Percentiles rank a stretch among this genome's conserved stretches.
phyloP scores from a whole-genome alignment of 2,888 invertebrate genomes.

The Agrochola litura region DNA sequence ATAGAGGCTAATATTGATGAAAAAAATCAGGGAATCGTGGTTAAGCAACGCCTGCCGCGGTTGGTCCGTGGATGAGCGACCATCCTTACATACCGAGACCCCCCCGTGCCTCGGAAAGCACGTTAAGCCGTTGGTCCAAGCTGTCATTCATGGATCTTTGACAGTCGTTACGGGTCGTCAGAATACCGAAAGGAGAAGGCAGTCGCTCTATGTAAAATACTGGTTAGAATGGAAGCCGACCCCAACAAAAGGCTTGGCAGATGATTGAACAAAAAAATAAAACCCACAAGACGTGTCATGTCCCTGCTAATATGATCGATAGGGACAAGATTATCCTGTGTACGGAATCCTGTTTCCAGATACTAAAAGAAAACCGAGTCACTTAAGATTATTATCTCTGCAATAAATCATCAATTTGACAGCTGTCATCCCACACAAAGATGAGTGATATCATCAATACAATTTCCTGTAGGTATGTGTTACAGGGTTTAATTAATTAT shows the following conservation, averaged over 20 bases:
- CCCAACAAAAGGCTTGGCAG: too few species aligned
- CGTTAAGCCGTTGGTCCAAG: too few species aligned
- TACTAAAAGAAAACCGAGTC: conserved; percentile 22
- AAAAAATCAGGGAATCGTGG: not conserved
- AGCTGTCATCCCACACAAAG: conserved; percentile 34
- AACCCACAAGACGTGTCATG: not conserved
- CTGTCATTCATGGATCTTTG: too few species aligned
- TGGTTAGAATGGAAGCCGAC: too few species aligned
- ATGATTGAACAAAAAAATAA: not conserved
- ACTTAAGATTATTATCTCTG: conserved; percentile 34
- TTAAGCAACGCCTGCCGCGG: too few species aligned
- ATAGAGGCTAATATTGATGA: not conserved
- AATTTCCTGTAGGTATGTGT: conserved; percentile 2
- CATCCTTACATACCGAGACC: too few species aligned
- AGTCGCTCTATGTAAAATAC: too few species aligned
- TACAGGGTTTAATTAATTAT: not conserved
- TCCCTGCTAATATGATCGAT: conserved; percentile 34
- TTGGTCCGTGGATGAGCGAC: too few species aligned
- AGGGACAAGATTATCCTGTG: conserved; percentile 3
- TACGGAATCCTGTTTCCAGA: conserved; percentile 16
- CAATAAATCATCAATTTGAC: conserved; percentile 48
- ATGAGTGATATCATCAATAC: conserved; percentile 9
- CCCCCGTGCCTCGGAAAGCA: too few species aligned
- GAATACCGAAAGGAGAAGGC: too few species aligned
- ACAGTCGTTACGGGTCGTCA: too few species aligned